Percentiles rank a stretch among this genome's conserved stretches.
Evolutionary conservation across 37 sponge, comb jelly and placozoan genomes (phyloP).

Genomic region (Beroe ovata): DNA sequence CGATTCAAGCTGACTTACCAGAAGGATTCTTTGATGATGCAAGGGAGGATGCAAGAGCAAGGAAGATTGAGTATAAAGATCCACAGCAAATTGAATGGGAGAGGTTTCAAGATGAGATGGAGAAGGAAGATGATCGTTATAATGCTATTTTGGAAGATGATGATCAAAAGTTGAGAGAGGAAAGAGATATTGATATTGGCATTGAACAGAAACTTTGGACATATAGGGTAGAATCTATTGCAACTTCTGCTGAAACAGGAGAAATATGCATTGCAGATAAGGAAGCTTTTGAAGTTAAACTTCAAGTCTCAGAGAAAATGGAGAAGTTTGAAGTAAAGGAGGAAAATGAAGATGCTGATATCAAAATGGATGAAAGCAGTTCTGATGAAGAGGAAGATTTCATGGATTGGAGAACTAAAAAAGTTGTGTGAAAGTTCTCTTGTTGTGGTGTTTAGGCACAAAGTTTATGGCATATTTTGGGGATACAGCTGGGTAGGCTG

Average conservation of each 20-base stretch:
- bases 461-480: no score
- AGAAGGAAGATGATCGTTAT: constrained; percentile 35
- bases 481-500: no score
- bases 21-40: constrained; percentile 65
- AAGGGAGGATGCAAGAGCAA: constrained; percentile 42
- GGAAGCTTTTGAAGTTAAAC: constrained; percentile 8
- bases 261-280: constrained; percentile 29
- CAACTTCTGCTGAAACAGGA: background rate
- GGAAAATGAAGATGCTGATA: constrained; percentile 11
- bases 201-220: constrained; percentile 57
- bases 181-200: constrained; percentile 40
- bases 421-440: background rate
- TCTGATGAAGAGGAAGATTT: constrained; percentile 8
- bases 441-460: no score
- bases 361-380: constrained; percentile 44
- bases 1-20: background rate
- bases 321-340: background rate
- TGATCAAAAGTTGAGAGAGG: constrained; percentile 55
- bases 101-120: constrained; percentile 56
- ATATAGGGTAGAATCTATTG: constrained; percentile 45
- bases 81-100: constrained; percentile 48
- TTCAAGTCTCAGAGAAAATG: background rate
- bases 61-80: constrained; percentile 61
- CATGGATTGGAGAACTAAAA: constrained; percentile 59
- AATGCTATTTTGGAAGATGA: constrained; percentile 50